These are phyloP conservation scores for Hydrochoerus hydrochaeris DNA, from an alignment of 2,113 vertebrate species.

Conservation along the genomic window DNA sequence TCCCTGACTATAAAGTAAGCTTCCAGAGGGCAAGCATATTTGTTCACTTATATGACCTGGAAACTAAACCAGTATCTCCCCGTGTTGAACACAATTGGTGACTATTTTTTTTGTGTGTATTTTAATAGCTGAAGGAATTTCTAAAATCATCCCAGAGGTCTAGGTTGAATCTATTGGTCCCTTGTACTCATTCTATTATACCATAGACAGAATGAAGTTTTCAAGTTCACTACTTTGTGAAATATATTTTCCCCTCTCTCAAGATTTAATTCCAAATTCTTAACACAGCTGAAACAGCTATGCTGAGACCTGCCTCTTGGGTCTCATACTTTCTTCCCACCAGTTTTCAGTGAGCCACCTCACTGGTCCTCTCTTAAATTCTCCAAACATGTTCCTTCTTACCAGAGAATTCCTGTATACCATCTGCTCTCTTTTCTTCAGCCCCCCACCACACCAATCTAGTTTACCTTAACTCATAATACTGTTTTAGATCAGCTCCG, in stretches of 20 bases:
- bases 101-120: background rate
- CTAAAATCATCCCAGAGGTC: background rate
- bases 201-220: background rate
- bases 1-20: background rate
- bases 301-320: background rate
- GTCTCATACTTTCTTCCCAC: background rate
- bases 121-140: constrained; percentile 9
- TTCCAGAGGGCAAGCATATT: background rate
- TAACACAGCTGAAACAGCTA: background rate
- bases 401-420: background rate
- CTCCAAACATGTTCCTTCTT: background rate
- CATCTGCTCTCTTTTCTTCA: background rate
- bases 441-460: background rate
- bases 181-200: background rate
- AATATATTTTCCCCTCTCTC: background rate
- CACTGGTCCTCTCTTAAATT: background rate
- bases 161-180: background rate
- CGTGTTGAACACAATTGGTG: background rate
- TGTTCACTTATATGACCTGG: background rate
- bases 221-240: background rate
- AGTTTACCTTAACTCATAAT: background rate
- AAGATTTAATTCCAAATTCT: background rate
- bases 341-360: background rate
- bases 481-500: background rate
- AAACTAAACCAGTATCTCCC: background rate